A percentile compares a stretch with the other conserved stretches of the same genome.
Conservation (phyloP, 2,888 invertebrate genomes). For the Dryocosmus kuriphilus region DNA sequence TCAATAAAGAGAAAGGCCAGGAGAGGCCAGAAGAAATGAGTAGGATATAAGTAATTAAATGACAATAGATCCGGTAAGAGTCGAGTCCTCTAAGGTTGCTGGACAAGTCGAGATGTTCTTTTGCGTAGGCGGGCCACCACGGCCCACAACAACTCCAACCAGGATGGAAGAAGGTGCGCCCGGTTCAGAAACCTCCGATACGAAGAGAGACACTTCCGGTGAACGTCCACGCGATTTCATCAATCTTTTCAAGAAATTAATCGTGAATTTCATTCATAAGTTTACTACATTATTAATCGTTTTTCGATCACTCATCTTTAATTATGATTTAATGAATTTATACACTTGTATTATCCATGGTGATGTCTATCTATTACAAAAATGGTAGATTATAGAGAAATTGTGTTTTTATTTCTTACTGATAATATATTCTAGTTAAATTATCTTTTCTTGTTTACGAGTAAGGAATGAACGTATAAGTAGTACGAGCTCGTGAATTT, state of each 20-base stretch:
- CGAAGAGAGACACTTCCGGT: conserved; percentile 18
- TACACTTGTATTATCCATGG: neutral
- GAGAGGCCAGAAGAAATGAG: neutral
- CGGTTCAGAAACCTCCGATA: conserved; percentile 51
- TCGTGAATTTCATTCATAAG: neutral
- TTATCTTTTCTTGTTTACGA: neutral
- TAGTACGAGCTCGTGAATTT: conserved; percentile 25
- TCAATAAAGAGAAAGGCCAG: neutral
- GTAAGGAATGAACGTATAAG: neutral
- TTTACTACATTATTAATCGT: neutral
- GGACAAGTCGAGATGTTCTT: conserved; percentile 58
- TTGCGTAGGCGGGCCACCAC: conserved; percentile 63
- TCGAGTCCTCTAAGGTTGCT: conserved; percentile 55
- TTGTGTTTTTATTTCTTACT: neutral
- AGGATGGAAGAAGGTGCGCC: conserved; percentile 63
- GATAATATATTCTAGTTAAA: neutral
- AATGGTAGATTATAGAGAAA: neutral
- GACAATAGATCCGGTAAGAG: conserved; percentile 53
- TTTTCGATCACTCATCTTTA: neutral
- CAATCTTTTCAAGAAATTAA: neutral
- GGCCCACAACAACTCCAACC: conserved; percentile 58
- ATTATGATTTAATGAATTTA: too few relatives aligned
- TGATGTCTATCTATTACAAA: neutral
- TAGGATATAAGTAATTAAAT: conserved; percentile 53
- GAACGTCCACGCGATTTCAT: conserved; percentile 21